Base-by-base conservation (phyloP, 1,140 invertebrate species). In the Copidosoma floridanum region DNA sequence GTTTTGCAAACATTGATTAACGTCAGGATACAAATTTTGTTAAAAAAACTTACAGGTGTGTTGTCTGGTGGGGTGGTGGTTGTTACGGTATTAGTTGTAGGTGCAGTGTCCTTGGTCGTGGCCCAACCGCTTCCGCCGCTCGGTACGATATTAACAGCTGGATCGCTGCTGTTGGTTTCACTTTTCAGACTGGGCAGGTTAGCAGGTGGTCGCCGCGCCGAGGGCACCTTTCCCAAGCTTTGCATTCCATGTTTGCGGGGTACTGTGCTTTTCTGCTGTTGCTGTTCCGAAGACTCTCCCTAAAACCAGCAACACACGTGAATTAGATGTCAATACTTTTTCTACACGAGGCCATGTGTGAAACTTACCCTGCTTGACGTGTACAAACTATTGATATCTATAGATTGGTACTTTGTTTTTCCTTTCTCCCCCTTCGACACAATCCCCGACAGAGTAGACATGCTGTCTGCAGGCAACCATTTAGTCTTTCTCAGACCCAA, bases 161-260 rank as follows among this genome's bases (percentile, higher is more conserved):
- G 88, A 77, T 90, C 87, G 79, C 87, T 88, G 71, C 86, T 88
- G 76, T 86, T 86, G 74, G 88, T 85, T 87, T 97, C 94, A 81
- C 93, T 95, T 86, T 96, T 97, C 82, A 97, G 84, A 88, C 94
- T 97, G 80, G 95, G 95, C 83, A 97, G 85, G 87, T 97, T 95
- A 77, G 93, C 94, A 81, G 95, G 95, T 82, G 94, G 92, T 80
- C 95, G 90, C 82, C 95, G 89, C 80, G 92, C 90, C 81, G 88
- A 92, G 79, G 92, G 93, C 82, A 97, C 93, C 89, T 97, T 97
- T 84, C 95, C 94, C 88, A 98, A 88, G 84, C 88, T 93, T 91
- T 97, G 94, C 88, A 97, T 93, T 86, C 95, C 95, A 96, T 97
- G 93, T 91, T 96, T 95, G 79, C 91, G 89, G 74, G 87, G 87